Evolutionary conservation across 2,113 vertebrate genomes (phyloP), one percentile per base, ranked within the genome.

Genomic region (Fregata magnificens): DNA sequence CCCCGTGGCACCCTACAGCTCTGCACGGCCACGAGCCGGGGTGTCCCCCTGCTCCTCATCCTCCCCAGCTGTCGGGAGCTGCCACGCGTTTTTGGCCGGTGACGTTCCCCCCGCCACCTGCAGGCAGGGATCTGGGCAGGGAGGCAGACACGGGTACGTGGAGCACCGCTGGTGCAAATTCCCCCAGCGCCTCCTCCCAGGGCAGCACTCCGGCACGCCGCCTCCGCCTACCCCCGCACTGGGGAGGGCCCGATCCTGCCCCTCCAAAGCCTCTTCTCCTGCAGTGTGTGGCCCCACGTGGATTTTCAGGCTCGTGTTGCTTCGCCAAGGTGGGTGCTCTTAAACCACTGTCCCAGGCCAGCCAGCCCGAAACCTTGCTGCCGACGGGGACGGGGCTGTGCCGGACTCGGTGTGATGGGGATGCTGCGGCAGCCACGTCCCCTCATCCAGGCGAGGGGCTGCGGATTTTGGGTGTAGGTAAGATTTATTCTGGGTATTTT

Each of bases 331-430:
- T 66, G 65, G 42, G 6, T 82, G 29, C 42, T 89, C 17, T 29
- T 26, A 21, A 81, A 12, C 16, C 11, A 0, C 28, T 13, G 58
- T 72, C 63, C 94, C 53, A 10, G 79, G 49, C 28, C 65, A 47
- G 13, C 13, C 55, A 38, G 11, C 38, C 31, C 8, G 0, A 71
- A 66, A 21, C 34, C 42, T n/a, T 2, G 0, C 40, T 62, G 34
- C 40, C 0, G 3, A 3, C 0, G 1, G 49, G 17, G 28, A 80
- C 2, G 3, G 28, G 52, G 44, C 44, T 19, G 26, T n/a, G 58
- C 69, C 0, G 1, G n/a, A 10, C 32, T 76, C 7, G 5, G 40
- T 0, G 4, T 0, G 0, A 32, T 0, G 1, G 61, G 47, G 25
- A 31, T 0, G 1, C 53, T 7, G 63, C 1, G 28, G 55, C 26